These are phyloP conservation scores for Platyscapa corneri DNA, from an alignment of 1,140 invertebrate species.

Conservation along the genomic window DNA sequence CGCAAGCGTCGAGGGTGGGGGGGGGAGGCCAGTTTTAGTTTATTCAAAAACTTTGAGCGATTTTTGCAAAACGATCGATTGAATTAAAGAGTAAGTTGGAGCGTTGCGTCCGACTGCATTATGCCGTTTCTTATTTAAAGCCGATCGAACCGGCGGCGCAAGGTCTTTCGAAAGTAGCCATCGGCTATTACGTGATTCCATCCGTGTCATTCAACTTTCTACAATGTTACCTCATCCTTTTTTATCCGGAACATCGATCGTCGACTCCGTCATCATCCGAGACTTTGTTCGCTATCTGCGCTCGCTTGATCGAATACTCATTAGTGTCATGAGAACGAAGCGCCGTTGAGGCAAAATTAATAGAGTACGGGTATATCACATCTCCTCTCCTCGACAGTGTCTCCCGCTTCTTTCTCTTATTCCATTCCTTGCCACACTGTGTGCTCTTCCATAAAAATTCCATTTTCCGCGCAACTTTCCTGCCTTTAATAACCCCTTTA, in stretches of 20 bases:
- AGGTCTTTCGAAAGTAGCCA: not conserved
- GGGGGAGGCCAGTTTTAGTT: too few species aligned
- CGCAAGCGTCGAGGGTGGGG: too few species aligned
- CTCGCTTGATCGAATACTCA: not conserved
- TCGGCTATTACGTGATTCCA: not conserved
- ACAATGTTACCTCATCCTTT: not conserved
- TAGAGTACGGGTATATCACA: not conserved
- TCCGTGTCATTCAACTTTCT: not conserved
- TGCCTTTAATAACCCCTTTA: too few species aligned
- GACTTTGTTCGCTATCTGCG: constrained; percentile 2
- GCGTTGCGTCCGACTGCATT: too few species aligned
- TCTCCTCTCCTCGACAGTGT: not conserved
- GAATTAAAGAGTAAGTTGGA: too few species aligned
- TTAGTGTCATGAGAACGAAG: constrained; percentile 14
- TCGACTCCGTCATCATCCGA: not conserved
- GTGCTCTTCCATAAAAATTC: too few species aligned
- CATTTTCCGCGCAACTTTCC: not conserved
- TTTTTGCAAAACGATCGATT: too few species aligned
- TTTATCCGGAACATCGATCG: not conserved
- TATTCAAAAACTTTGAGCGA: too few species aligned
- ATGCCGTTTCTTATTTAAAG: not conserved
- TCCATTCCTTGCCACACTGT: not conserved
- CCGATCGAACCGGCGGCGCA: not conserved
- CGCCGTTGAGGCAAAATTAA: not conserved
- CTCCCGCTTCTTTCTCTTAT: not conserved